Evolutionary conservation across 2,888 invertebrate genomes (phyloP).

Genomic region (Fragum sueziense): DNA sequence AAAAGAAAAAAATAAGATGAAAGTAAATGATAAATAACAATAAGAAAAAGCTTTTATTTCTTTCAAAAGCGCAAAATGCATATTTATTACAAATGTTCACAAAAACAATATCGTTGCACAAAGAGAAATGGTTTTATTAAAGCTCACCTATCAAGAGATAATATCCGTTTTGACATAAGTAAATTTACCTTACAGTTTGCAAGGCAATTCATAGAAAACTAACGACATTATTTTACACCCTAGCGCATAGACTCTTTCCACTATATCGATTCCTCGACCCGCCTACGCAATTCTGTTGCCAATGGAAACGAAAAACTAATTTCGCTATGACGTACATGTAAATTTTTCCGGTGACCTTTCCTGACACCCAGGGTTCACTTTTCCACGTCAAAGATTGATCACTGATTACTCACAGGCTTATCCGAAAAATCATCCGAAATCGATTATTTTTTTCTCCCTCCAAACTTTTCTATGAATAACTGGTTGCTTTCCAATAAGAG

Average conservation of each 20-base stretch:
- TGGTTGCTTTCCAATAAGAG: not conserved
- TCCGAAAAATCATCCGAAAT: slow-evolving; percentile 2
- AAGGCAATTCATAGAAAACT: slow-evolving; percentile 9
- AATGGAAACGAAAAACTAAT: slow-evolving; percentile 40
- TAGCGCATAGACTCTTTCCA: not conserved
- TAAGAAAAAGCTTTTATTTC: too few species aligned
- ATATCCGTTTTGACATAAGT: slow-evolving; percentile 13
- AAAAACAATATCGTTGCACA: not conserved
- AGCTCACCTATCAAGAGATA: slow-evolving; percentile 1
- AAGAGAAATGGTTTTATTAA: not conserved
- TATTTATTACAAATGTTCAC: too few species aligned
- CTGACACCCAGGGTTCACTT: not conserved
- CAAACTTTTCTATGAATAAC: not conserved
- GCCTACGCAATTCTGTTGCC: slow-evolving; percentile 58
- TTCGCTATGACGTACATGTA: slow-evolving; percentile 51
- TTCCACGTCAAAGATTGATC: slow-evolving; percentile 1
- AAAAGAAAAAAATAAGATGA: too few species aligned
- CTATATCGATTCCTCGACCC: slow-evolving; percentile 22
- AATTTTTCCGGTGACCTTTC: slow-evolving; percentile 24
- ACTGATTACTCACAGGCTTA: slow-evolving; percentile 10
- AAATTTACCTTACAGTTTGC: slow-evolving; percentile 13
- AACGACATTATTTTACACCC: slow-evolving; percentile 25
- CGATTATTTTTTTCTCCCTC: not conserved
- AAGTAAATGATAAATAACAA: too few species aligned
- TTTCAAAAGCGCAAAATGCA: too few species aligned